phyloP scores from a whole-genome alignment of 2,113 vertebrate genomes.

The Rattus rattus region DNA sequence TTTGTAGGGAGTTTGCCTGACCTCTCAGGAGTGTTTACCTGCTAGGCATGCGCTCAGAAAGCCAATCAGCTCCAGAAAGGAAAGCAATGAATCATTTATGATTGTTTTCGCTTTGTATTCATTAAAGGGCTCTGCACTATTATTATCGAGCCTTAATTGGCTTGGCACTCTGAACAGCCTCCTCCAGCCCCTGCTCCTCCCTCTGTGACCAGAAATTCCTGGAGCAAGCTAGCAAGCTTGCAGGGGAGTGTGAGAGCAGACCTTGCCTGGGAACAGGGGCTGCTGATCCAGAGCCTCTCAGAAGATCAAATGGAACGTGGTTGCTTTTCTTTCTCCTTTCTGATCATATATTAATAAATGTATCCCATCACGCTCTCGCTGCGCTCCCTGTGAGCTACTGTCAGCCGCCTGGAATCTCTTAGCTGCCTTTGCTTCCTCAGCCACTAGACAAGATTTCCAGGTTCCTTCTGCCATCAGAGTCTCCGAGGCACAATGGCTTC shows the following conservation, averaged over 20 bases:
- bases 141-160: slow-evolving; percentile 78
- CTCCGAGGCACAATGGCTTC: not conserved
- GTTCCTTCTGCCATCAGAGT: not conserved
- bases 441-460: not conserved
- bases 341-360: slow-evolving; percentile 82
- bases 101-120: slow-evolving; percentile 73
- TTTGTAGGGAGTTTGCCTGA: not conserved
- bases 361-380: slow-evolving; percentile 19
- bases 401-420: slow-evolving; percentile 13
- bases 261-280: slow-evolving; percentile 44
- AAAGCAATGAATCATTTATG: slow-evolving; percentile 82
- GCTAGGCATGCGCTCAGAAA: slow-evolving; percentile 53
- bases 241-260: rapidly evolving
- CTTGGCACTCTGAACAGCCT: slow-evolving; percentile 48
- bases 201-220: slow-evolving; percentile 72
- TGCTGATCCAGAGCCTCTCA: slow-evolving; percentile 40
- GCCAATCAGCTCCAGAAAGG: slow-evolving; percentile 50
- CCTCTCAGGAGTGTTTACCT: slow-evolving; percentile 11
- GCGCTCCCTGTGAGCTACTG: rapidly evolving
- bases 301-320: slow-evolving; percentile 75
- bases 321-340: not conserved
- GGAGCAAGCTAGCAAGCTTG: not conserved
- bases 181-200: slow-evolving; percentile 10
- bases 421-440: slow-evolving; percentile 1
- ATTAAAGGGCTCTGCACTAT: slow-evolving; percentile 76